Conservation (phyloP, 2,113 vertebrate genomes). For the Sinocyclocheilus anshuiensis region DNA sequence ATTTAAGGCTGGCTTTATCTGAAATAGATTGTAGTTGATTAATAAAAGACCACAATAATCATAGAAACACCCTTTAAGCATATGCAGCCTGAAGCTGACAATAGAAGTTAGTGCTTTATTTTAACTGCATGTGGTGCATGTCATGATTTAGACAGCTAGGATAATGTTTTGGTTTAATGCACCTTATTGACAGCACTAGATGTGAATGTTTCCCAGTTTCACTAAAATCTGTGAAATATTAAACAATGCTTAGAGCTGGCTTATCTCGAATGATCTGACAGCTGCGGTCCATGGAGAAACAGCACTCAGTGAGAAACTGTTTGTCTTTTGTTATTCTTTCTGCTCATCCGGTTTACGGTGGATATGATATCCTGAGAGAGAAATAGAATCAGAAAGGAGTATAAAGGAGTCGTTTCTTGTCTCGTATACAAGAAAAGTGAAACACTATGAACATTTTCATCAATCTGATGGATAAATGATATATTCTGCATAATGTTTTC, state of each 20-base stretch:
- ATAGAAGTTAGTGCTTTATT: not conserved
- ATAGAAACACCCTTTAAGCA: not conserved
- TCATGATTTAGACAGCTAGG: not conserved
- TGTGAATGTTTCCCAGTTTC: not conserved
- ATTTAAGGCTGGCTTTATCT: not conserved
- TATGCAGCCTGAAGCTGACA: not conserved
- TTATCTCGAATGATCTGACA: not conserved
- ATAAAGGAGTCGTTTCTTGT: not conserved
- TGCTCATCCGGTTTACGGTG: not conserved
- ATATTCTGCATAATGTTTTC: not conserved
- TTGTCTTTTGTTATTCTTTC: not conserved
- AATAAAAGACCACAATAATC: not conserved
- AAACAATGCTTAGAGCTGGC: conserved; percentile 2
- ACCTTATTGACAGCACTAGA: not conserved
- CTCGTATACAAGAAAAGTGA: not conserved
- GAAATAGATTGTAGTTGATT: not conserved
- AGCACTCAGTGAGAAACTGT: not conserved
- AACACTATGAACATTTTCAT: not conserved
- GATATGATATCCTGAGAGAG: not conserved
- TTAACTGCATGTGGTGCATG: not conserved
- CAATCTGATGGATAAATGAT: not conserved
- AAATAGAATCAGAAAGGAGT: not conserved
- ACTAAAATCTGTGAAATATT: not conserved
- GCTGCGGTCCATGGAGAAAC: not conserved
- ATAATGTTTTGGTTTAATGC: not conserved